These are phyloP conservation scores for Protobothrops flavoviridis DNA, from an alignment of 2,113 vertebrate genomes.

Conservation along the genomic window DNA sequence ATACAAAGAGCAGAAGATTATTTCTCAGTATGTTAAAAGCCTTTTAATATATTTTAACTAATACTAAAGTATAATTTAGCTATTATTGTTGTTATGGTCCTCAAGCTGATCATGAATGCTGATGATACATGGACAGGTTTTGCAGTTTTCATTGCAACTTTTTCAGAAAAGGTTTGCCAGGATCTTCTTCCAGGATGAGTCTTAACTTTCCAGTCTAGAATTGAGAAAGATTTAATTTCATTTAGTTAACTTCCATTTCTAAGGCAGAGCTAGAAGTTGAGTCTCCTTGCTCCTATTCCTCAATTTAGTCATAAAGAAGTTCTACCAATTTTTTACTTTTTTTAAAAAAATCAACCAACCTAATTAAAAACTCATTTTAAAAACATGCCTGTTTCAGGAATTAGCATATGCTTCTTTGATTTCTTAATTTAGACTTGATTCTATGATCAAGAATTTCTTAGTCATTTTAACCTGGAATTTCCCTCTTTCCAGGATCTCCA, in stretches of 20 bases:
- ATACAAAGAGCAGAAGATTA: not conserved
- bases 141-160: not conserved
- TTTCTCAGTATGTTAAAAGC: not conserved
- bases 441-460: constrained; percentile 5
- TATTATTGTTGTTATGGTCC: not conserved
- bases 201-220: too few species aligned
- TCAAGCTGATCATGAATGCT: not conserved
- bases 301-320: not conserved
- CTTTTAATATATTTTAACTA: not conserved
- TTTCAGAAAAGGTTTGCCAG: not conserved
- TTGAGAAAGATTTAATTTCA: not conserved
- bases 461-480: constrained; percentile 9
- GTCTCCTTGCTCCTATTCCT: not conserved
- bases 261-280: not conserved
- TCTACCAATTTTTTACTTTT: not conserved
- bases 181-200: not conserved
- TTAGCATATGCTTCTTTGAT: not conserved
- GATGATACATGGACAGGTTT: not conserved
- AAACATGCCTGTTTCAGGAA: not conserved
- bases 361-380: not conserved
- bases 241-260: not conserved
- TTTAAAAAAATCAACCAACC: not conserved
- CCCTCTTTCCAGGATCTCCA: not conserved
- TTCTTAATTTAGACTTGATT: constrained; percentile 1
- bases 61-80: not conserved